Conservation (phyloP, 2,888 invertebrate genomes). For the Phlogophora meticulosa region DNA sequence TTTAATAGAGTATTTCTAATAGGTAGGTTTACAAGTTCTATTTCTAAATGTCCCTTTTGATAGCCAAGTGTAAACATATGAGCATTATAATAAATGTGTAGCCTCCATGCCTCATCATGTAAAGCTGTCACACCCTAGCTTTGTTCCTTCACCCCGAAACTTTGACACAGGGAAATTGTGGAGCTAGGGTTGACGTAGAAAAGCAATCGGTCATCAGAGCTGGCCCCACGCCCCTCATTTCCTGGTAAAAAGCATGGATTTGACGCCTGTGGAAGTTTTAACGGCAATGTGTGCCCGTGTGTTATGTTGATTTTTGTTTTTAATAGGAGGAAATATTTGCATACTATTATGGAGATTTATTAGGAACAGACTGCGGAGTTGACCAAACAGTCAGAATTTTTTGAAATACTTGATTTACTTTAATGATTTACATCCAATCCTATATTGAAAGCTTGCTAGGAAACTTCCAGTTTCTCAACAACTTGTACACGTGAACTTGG, state of each 20-base stretch:
- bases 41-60: background rate
- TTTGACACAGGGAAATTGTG: slow-evolving; percentile 62
- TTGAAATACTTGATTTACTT: no score
- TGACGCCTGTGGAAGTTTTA: slow-evolving; percentile 51
- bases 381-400: no score
- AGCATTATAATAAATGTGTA: slow-evolving; percentile 30
- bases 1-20: no score
- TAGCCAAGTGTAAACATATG: slow-evolving; percentile 16
- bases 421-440: no score
- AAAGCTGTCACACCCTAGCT: slow-evolving; percentile 34
- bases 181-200: slow-evolving; percentile 45
- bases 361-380: no score
- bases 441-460: no score
- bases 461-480: no score
- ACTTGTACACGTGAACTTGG: no score
- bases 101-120: slow-evolving; percentile 14
- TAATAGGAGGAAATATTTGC: background rate
- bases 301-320: slow-evolving; percentile 8
- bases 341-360: no score
- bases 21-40: slow-evolving; percentile 1
- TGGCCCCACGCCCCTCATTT: slow-evolving; percentile 31
- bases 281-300: slow-evolving; percentile 38
- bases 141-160: slow-evolving; percentile 39
- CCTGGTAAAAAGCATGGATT: slow-evolving; percentile 36
- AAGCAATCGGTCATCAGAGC: slow-evolving; percentile 55